phyloP scores from a whole-genome alignment of 2,888 invertebrate species.

The Molanna angustata region DNA sequence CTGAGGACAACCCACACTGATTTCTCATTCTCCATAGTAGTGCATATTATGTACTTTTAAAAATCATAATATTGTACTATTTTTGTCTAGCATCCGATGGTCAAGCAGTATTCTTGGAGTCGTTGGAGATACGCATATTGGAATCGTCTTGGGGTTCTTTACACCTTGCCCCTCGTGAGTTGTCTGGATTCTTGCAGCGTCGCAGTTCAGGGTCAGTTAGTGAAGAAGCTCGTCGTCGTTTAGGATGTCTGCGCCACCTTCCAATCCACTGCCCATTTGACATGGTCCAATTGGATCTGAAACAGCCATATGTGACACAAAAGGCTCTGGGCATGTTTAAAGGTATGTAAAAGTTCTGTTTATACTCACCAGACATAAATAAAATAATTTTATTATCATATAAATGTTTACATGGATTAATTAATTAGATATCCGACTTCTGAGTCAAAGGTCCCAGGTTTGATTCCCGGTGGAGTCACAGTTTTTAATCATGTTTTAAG shows the following conservation, averaged over 20 bases:
- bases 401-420: too few species aligned
- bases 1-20: too few species aligned
- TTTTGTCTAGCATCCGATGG: slow-evolving; percentile 91
- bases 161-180: slow-evolving; percentile 69
- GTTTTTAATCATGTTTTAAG: too few species aligned
- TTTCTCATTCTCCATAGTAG: neutral
- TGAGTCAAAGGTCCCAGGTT: too few species aligned
- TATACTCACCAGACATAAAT: too few species aligned
- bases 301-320: slow-evolving; percentile 66
- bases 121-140: slow-evolving; percentile 86
- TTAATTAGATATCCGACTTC: too few species aligned
- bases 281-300: slow-evolving; percentile 82
- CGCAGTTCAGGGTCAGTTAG: slow-evolving; percentile 84
- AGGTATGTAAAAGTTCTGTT: slow-evolving; percentile 47
- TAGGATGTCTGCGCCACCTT: slow-evolving; percentile 79
- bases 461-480: too few species aligned
- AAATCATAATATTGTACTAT: neutral
- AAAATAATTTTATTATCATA: too few species aligned
- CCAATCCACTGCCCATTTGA: slow-evolving; percentile 90
- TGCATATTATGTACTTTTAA: neutral
- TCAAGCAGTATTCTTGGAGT: slow-evolving; percentile 88
- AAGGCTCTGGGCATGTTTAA: slow-evolving; percentile 67
- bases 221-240: slow-evolving; percentile 39
- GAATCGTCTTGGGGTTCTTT: slow-evolving; percentile 82
- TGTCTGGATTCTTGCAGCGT: slow-evolving; percentile 80